These are phyloP conservation scores for Drosophila tropicalis DNA, from an alignment of 1,140 invertebrate genomes.

Conservation along the genomic window DNA sequence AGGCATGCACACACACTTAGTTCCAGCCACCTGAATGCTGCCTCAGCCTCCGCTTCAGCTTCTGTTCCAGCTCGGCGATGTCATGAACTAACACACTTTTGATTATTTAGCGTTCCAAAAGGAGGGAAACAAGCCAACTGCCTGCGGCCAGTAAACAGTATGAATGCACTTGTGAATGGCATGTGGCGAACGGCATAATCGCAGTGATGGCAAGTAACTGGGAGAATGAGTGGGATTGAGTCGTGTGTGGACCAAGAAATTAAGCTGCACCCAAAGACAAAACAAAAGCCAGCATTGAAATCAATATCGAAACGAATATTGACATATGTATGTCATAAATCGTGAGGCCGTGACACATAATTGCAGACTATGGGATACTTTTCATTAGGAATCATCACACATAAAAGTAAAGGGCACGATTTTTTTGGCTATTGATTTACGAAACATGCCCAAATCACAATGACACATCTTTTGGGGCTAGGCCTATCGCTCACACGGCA, in stretches of 20 bases:
- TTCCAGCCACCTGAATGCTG: conserved; percentile 1
- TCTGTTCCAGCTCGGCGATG: neutral
- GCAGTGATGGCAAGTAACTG: conserved; percentile 3
- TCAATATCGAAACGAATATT: neutral
- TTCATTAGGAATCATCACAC: too few species aligned
- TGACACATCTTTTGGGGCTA: too few species aligned
- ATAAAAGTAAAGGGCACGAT: too few species aligned
- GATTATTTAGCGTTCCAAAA: conserved; percentile 9
- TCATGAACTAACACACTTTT: conserved; percentile 7
- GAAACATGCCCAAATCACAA: too few species aligned
- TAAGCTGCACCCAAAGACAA: neutral
- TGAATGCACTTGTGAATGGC: neutral
- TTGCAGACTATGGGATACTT: too few species aligned
- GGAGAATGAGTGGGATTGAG: neutral
- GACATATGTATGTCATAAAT: too few species aligned
- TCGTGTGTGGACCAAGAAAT: neutral
- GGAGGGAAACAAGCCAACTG: neutral
- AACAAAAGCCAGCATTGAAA: neutral
- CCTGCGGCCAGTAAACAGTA: conserved; percentile 1
- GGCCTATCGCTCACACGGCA: too few species aligned
- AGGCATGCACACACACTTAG: neutral
- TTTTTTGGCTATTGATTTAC: too few species aligned
- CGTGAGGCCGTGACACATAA: too few species aligned
- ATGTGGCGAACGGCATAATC: neutral
- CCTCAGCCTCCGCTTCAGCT: neutral